These are phyloP conservation scores for Oxyruncus cristatus DNA, from an alignment of 2,113 vertebrate genomes.

Conservation along the genomic window DNA sequence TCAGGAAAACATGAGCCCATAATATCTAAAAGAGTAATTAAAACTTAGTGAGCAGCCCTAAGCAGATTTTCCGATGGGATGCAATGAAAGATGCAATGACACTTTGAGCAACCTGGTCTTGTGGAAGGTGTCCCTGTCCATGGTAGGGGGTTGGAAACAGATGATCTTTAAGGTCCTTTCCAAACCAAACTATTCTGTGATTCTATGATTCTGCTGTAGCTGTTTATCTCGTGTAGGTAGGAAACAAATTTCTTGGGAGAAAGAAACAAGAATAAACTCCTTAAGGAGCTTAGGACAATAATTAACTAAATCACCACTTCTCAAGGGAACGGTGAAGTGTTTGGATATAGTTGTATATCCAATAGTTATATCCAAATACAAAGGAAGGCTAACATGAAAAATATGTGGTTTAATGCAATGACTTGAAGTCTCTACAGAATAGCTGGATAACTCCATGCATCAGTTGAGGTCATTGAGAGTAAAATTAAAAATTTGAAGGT, in stretches of 20 bases:
- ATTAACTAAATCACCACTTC: background rate
- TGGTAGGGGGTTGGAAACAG: rapidly evolving
- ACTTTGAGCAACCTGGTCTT: background rate
- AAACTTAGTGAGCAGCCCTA: background rate
- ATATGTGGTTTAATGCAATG: background rate
- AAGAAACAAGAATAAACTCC: background rate
- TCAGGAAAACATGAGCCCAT: background rate
- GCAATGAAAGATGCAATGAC: background rate
- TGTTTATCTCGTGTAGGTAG: background rate
- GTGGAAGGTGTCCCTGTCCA: background rate
- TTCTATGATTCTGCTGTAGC: background rate
- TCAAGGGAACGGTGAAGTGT: background rate
- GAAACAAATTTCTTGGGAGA: background rate
- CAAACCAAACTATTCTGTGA: background rate
- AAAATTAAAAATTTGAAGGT: background rate
- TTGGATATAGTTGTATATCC: background rate
- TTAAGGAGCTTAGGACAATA: background rate
- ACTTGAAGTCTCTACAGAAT: background rate
- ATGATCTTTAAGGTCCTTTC: background rate
- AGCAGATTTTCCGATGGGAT: background rate
- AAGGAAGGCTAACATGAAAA: background rate
- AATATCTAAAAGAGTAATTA: background rate
- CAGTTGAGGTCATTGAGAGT: background rate
- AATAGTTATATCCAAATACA: background rate
- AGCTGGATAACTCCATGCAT: background rate